Evolutionary conservation across 2,888 invertebrate species (phyloP).

Genomic region (Megamerina dolium): DNA sequence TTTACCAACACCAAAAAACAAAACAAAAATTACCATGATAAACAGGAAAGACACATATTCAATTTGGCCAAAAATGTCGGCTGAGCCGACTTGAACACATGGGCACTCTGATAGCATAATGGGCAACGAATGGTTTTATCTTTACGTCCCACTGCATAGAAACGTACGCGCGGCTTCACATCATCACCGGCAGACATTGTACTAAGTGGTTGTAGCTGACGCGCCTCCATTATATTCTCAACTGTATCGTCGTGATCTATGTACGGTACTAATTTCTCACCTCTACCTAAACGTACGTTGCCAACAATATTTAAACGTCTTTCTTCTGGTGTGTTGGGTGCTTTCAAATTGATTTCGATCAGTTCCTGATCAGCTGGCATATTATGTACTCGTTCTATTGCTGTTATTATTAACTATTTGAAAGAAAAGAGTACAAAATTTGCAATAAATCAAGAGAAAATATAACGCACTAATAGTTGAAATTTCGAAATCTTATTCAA

Average conservation of each 20-base stretch:
- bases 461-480: no score
- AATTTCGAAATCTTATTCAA: no score
- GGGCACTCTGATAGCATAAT: constrained; percentile 33
- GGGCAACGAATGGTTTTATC: constrained; percentile 39
- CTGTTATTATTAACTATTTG: no score
- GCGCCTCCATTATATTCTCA: neutral
- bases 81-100: constrained; percentile 35
- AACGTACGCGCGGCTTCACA: constrained; percentile 36
- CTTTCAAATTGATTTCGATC: constrained; percentile 32
- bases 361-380: constrained; percentile 22
- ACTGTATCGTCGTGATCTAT: constrained; percentile 9
- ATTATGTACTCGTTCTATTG: no score
- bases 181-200: constrained; percentile 18
- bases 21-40: constrained; percentile 27
- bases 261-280: constrained; percentile 8
- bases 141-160: constrained; percentile 41
- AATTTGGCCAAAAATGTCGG: constrained; percentile 34
- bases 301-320: constrained; percentile 18
- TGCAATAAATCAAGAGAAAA: no score
- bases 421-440: no score
- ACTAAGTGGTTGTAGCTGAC: constrained; percentile 8
- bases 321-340: constrained; percentile 24
- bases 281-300: constrained; percentile 15
- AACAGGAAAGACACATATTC: constrained; percentile 36
- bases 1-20: neutral